phyloP scores from a whole-genome alignment of 2,888 invertebrate genomes.

The Lymantria monacha region DNA sequence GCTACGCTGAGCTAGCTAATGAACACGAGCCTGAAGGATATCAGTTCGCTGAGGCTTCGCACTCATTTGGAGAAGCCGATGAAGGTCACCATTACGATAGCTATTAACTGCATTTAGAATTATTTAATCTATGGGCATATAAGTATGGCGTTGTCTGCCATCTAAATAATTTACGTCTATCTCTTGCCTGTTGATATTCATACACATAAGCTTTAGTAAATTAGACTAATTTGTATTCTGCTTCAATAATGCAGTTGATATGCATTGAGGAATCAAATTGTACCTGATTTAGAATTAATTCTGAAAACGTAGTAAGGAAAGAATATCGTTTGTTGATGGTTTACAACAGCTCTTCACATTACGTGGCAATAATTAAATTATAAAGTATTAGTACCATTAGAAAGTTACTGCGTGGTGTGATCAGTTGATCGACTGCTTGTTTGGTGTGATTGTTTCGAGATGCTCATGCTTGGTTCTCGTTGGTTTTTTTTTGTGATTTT shows the following conservation, averaged over 20 bases:
- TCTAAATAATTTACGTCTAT: constrained; percentile 52
- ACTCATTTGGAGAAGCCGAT: constrained; percentile 53
- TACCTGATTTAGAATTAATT: constrained; percentile 72
- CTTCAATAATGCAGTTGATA: constrained; percentile 44
- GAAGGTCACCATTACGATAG: constrained; percentile 69
- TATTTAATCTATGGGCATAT: constrained; percentile 41
- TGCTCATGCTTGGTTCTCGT: constrained; percentile 52
- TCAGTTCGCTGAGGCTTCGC: constrained; percentile 55
- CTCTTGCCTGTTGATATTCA: constrained; percentile 63
- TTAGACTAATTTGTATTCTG: constrained; percentile 39
- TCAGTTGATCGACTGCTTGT: constrained; percentile 36
- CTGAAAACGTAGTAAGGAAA: constrained; percentile 44
- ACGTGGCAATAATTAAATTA: constrained; percentile 31
- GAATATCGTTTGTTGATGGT: constrained; percentile 34
- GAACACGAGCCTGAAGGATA: constrained; percentile 59
- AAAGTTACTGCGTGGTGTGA: constrained; percentile 34
- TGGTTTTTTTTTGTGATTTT: constrained; percentile 42
- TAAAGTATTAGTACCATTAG: constrained; percentile 29
- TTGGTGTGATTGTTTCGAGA: constrained; percentile 41
- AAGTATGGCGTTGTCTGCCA: constrained; percentile 40
- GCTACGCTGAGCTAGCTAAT: constrained; percentile 52
- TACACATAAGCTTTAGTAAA: constrained; percentile 34
- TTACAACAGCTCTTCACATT: constrained; percentile 21
- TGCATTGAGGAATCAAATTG: constrained; percentile 46
- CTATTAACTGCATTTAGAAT: constrained; percentile 56